Evolutionary conservation across 2,888 invertebrate genomes (phyloP).

Genomic region (Xylophagus ater): DNA sequence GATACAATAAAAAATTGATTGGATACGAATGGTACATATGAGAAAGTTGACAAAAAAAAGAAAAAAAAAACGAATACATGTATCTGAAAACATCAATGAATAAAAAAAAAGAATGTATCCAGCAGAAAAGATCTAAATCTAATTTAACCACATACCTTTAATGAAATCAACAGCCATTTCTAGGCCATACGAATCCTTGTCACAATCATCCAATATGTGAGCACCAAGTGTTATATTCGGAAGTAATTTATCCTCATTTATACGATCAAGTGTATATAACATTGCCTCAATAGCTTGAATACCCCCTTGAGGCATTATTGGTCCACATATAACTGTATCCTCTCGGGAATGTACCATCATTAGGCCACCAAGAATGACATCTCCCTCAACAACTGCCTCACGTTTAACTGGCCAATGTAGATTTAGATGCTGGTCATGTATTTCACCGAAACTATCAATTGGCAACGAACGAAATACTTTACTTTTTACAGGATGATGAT

Average conservation of each 20-base stretch:
- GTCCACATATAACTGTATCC: slow-evolving; percentile 69
- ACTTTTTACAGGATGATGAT: background rate
- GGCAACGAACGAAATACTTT: slow-evolving; percentile 33
- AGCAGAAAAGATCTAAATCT: background rate
- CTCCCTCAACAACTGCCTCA: slow-evolving; percentile 71
- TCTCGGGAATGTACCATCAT: slow-evolving; percentile 89
- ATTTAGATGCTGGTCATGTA: slow-evolving; percentile 18
- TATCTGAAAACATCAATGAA: too few species aligned
- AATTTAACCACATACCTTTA: slow-evolving; percentile 53
- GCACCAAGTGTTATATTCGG: slow-evolving; percentile 70
- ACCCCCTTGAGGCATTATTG: slow-evolving; percentile 82
- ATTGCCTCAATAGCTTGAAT: slow-evolving; percentile 78
- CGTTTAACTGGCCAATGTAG: slow-evolving; percentile 63
- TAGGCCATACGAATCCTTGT: slow-evolving; percentile 82
- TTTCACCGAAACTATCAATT: slow-evolving; percentile 11
- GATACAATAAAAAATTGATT: too few species aligned
- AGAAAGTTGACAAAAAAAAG: too few species aligned
- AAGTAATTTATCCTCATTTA: slow-evolving; percentile 48
- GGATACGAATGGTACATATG: too few species aligned
- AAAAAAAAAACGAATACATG: too few species aligned
- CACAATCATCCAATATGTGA: slow-evolving; percentile 82
- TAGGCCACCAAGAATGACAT: slow-evolving; percentile 72
- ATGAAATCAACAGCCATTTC: slow-evolving; percentile 91
- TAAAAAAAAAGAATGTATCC: too few species aligned
- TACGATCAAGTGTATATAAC: slow-evolving; percentile 73